phyloP scores from a whole-genome alignment of 2,888 invertebrate species.

The Dynastes hyllus region DNA sequence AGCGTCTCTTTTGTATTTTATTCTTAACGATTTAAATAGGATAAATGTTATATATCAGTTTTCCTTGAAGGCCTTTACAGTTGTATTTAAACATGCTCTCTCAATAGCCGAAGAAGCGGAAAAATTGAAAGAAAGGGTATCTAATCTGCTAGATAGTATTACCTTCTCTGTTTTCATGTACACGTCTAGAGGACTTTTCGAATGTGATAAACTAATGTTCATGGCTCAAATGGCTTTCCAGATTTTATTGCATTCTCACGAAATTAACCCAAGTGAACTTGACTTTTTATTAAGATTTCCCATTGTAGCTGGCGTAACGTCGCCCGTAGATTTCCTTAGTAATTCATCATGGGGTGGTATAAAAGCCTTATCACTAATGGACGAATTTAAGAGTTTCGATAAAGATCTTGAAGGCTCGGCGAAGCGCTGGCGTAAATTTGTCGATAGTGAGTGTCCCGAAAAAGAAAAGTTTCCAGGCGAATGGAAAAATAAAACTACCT shows the following conservation, averaged over 20 bases:
- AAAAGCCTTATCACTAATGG: constrained; percentile 82
- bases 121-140: constrained; percentile 82
- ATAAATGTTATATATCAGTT: constrained; percentile 98
- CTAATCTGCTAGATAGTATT: constrained; percentile 88
- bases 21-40: constrained; percentile 91
- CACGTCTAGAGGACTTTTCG: constrained; percentile 92
- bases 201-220: constrained; percentile 93
- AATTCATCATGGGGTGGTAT: constrained; percentile 94
- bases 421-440: constrained; percentile 94
- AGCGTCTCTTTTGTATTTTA: constrained; percentile 94
- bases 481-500: constrained; percentile 91
- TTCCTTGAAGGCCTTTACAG: constrained; percentile 94
- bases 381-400: constrained; percentile 88
- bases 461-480: constrained; percentile 95
- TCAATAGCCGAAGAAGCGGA: constrained; percentile 79
- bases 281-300: constrained; percentile 93
- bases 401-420: constrained; percentile 93
- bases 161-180: constrained; percentile 91
- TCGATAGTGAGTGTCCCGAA: constrained; percentile 94
- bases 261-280: constrained; percentile 83
- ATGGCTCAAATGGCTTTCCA: constrained; percentile 85
- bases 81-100: constrained; percentile 92
- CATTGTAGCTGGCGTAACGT: constrained; percentile 80
- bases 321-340: constrained; percentile 89
- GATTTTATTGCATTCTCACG: constrained; percentile 78